A percentile compares a stretch with the other conserved stretches of the same genome.
Conservation (phyloP, 2,797 vertebrate species). For the Amniataba percoides region DNA sequence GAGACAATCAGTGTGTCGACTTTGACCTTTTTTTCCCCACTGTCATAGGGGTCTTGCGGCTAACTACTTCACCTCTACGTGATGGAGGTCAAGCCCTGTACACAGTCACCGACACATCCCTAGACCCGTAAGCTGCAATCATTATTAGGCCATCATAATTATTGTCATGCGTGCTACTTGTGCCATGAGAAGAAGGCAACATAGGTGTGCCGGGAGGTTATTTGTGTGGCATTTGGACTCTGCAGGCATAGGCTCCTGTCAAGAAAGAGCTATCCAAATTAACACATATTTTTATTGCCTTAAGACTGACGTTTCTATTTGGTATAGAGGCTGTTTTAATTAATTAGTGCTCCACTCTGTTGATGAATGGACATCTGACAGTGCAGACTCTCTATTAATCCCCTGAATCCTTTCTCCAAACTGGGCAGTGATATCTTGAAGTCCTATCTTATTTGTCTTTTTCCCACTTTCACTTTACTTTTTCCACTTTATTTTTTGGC, state of each 20-base stretch:
- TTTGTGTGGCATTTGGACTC: background rate
- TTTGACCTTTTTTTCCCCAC: conserved; percentile 48
- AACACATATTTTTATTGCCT: conserved; percentile 6
- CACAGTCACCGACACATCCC: background rate
- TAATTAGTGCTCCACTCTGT: conserved; percentile 11
- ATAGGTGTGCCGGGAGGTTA: conserved; percentile 14
- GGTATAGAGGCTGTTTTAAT: conserved; percentile 12
- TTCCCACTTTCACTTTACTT: background rate
- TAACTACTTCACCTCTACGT: conserved; percentile 5
- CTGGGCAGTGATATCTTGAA: background rate
- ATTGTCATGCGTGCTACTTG: background rate
- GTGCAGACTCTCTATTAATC: background rate
- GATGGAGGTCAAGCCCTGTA: conserved; percentile 20
- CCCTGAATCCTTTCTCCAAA: background rate
- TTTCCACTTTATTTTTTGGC: background rate
- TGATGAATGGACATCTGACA: conserved; percentile 22
- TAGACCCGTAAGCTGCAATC: background rate
- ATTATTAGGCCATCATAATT: background rate
- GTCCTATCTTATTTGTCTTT: too few species aligned
- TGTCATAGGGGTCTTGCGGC: conserved; percentile 1
- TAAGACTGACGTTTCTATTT: conserved; percentile 3
- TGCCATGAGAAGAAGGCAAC: background rate
- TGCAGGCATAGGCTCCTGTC: background rate
- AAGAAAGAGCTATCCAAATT: conserved; percentile 1
- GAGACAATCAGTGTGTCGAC: conserved; percentile 9